Evolutionary conservation across 2,888 invertebrate genomes (phyloP).

Genomic region (Lycocerus yunnanus): DNA sequence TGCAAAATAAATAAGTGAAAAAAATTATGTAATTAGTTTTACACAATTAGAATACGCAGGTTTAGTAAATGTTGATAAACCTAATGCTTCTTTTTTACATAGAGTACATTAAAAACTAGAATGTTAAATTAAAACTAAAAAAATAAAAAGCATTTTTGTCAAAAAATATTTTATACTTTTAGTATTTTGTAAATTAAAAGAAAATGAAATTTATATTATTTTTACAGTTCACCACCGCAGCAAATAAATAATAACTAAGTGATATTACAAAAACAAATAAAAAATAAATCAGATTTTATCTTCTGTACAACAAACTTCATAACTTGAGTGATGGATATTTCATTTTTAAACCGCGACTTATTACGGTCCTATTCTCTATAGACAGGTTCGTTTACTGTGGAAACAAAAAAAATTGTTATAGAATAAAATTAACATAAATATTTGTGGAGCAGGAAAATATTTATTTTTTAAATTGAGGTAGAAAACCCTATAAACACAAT

Average conservation of each 20-base stretch:
- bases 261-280: slow-evolving; percentile 11
- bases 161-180: background rate
- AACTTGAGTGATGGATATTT: slow-evolving; percentile 23
- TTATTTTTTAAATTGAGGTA: background rate
- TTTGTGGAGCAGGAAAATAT: slow-evolving; percentile 22
- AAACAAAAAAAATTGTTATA: slow-evolving; percentile 33
- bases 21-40: background rate
- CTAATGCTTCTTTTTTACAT: background rate
- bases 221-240: slow-evolving; percentile 1
- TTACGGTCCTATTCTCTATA: slow-evolving; percentile 41
- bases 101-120: background rate
- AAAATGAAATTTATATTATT: background rate
- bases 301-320: slow-evolving; percentile 18
- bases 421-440: background rate
- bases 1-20: slow-evolving; percentile 1
- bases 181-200: background rate
- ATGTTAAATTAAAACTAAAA: background rate
- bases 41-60: background rate
- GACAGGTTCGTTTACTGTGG: slow-evolving; percentile 43
- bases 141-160: background rate
- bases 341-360: slow-evolving; percentile 34
- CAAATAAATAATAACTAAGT: slow-evolving; percentile 5
- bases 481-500: too few species aligned
- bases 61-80: background rate
- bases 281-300: slow-evolving; percentile 16